Percentiles rank a stretch among this genome's conserved stretches.
Conservation (phyloP, 2,888 invertebrate genomes). For the Cloeon dipterum region DNA sequence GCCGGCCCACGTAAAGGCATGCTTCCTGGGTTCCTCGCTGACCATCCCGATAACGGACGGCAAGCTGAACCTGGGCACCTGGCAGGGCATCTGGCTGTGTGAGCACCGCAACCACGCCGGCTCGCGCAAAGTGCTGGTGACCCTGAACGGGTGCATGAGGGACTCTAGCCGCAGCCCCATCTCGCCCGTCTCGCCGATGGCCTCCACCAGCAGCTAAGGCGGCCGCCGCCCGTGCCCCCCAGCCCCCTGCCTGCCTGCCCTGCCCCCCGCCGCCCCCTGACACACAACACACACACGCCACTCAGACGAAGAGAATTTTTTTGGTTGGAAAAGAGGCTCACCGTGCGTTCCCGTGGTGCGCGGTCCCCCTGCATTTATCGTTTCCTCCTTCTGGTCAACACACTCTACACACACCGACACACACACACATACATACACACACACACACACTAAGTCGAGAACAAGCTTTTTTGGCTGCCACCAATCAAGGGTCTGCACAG, state of each 20-base stretch:
- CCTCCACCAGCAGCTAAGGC: slow-evolving; percentile 76
- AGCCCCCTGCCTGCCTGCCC: no score
- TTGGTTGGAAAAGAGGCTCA: no score
- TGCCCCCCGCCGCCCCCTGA: no score
- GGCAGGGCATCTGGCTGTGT: slow-evolving; percentile 97
- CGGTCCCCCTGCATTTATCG: no score
- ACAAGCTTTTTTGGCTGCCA: no score
- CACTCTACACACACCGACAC: no score
- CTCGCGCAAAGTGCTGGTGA: slow-evolving; percentile 70
- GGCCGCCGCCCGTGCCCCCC: no score
- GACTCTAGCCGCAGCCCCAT: slow-evolving; percentile 57
- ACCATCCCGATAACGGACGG: slow-evolving; percentile 93
- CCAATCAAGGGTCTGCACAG: no score
- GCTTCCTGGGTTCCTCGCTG: slow-evolving; percentile 84
- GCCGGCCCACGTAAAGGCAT: slow-evolving; percentile 95
- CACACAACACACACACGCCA: neutral
- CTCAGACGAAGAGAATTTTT: neutral
- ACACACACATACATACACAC: no score
- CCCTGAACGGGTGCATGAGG: slow-evolving; percentile 72
- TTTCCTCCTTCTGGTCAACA: no score
- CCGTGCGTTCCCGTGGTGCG: no score
- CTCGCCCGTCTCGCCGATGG: slow-evolving; percentile 64
- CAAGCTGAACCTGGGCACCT: slow-evolving; percentile 82
- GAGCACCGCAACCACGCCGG: slow-evolving; percentile 94
- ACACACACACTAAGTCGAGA: no score